These are phyloP conservation scores for Apotomis turbidana DNA, from an alignment of 2,888 invertebrate species.

Conservation along the genomic window DNA sequence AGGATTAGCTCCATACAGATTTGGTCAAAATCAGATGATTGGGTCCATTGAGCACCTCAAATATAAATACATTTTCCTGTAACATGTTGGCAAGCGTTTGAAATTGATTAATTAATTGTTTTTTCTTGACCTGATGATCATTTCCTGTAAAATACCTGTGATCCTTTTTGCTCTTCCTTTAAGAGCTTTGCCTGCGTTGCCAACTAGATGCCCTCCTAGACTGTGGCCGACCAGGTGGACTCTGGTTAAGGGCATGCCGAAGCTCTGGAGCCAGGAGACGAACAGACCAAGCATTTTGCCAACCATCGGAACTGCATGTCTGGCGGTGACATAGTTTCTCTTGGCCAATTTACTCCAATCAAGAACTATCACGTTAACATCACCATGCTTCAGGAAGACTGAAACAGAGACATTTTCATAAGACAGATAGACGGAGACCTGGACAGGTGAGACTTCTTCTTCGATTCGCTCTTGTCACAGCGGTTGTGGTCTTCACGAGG, in stretches of 20 bases:
- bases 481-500: too few relatives aligned
- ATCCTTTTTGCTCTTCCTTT: conserved; percentile 3
- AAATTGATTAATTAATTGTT: too few relatives aligned
- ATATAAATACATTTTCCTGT: too few relatives aligned
- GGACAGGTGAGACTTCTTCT: too few relatives aligned
- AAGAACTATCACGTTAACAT: conserved; percentile 18
- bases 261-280: conserved; percentile 14
- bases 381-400: conserved; percentile 13
- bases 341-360: conserved; percentile 17
- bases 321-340: not conserved
- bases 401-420: not conserved
- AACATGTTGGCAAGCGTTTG: too few relatives aligned
- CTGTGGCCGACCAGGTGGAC: conserved; percentile 18
- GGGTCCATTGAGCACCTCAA: too few relatives aligned
- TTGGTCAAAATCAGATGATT: too few relatives aligned
- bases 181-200: conserved; percentile 12
- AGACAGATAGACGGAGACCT: too few relatives aligned
- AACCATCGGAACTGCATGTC: not conserved
- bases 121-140: too few relatives aligned
- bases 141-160: conserved; percentile 3
- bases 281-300: conserved; percentile 9
- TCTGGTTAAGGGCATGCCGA: not conserved
- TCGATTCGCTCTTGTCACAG: too few relatives aligned
- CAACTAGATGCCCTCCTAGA: conserved; percentile 18
- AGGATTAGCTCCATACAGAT: too few relatives aligned